Base-by-base conservation (phyloP, 2,888 invertebrate genomes). In the Pyrgus malvae region DNA sequence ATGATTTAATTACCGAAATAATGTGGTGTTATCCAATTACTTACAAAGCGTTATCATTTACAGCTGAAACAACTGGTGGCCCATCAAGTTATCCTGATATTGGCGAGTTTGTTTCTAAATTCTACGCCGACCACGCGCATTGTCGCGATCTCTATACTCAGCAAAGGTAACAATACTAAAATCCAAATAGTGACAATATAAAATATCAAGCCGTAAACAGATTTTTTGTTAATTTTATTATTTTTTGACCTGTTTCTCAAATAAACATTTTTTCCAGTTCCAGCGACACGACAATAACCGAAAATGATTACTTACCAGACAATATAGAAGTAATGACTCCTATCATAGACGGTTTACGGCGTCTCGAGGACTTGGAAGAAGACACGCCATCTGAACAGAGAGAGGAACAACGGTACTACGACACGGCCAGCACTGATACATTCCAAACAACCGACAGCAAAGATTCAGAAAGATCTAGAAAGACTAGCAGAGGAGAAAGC, bases 71-170 rank as follows among this genome's bases (percentile, higher is more conserved):
- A 6, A 58, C 72, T 21, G 59, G 72, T 6, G 75, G 74, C 33
- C 81, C 79, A 56, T 72, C 79, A 3, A 84, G 78, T 58, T 89
- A 92, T 58, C 90, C 90, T 14, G 93, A 94, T 66, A 90, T 94
- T 42, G 93, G 94, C 57, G 93, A 93, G 69, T 94, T 94, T 66
- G 92, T 94, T 17, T 91, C 93, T 40, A 91, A 93, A 64, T 94
- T 95, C 78, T 95, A 94, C 75, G 92, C 92, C 8, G 94, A 94
- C 67, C 93, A 94, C 66, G 93, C 93, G 1, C 92, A 92, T 59
- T 94, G 93, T 65, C 91, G 93, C 55, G 93, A 94, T 56, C 88
- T 93, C 16, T 92, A 93, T 58, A 75, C 82, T 1, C 80, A 76
- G 35, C 75, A 76, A 42, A 86, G 85, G 89, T 89, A 48, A 16